Evolutionary conservation across 2,113 vertebrate genomes (phyloP), one percentile per base, ranked within the genome.

Genomic region (Hyaena hyaena): DNA sequence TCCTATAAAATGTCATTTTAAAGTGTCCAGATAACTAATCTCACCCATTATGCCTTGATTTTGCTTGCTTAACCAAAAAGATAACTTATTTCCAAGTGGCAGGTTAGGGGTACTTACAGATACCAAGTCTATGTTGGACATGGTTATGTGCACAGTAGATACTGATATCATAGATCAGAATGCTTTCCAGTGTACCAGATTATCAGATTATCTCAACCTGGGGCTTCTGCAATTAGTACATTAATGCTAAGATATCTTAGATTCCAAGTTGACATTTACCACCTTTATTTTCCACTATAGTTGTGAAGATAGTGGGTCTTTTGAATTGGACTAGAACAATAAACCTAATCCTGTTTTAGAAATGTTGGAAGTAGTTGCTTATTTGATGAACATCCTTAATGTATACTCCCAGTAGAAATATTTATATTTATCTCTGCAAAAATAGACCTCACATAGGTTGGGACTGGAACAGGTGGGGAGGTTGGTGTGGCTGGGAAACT

Each of bases 251-350:
- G 53, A 53, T 43, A n/a, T 10, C 50, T 1, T 63, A 81, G 17
- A 53, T 50, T 61, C 83, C 16, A 88, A 53, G n/a, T 73, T 28
- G 48, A 63, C 43, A 63, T 66, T 85, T 77, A 71, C 53, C n/a
- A 82, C 88, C 12, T 96, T 97, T 68, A 43, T 95, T 97, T 93
- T 93, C 69, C 24, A 89, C 33, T 43, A 24, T 65, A 74, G 10
- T 17, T 66, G 4, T 68, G 63, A 97, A 82, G 28, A 45, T 85
- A 87, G 58, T 80, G 63, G 31, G 11, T 23, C 23, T 69, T 88
- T 74, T 84, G 33, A 73, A 90, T 97, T 85, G 10, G 53, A 61
- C 24, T 63, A 16, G 16, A 73, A 63, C 80, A 86, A 73, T 87
- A 66, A 16, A 5, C 28, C 53, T 68, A 76, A 68, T 92, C 28